phyloP scores from a whole-genome alignment of 1,140 invertebrate species.

The Hylaeus volcanicus region DNA sequence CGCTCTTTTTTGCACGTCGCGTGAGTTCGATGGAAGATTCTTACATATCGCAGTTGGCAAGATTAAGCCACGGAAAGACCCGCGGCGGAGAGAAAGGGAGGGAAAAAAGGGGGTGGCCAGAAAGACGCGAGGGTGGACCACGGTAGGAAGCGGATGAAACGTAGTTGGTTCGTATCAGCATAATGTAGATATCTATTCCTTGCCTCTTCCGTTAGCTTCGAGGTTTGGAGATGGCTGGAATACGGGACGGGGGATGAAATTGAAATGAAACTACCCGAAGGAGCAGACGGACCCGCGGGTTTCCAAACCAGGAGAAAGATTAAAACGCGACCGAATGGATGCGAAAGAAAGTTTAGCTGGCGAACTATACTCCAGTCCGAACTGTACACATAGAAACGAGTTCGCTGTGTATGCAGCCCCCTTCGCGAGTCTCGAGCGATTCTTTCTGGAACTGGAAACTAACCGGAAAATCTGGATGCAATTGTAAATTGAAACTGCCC shows the following conservation, averaged over 20 bases:
- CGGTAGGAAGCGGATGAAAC: conserved; percentile 56
- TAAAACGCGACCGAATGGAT: conserved; percentile 73
- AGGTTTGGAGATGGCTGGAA: conserved; percentile 52
- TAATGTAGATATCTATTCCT: conserved; percentile 76
- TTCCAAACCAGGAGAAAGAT: conserved; percentile 74
- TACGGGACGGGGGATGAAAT: conserved; percentile 63
- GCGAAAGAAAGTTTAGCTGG: conserved; percentile 71
- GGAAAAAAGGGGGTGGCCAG: not conserved
- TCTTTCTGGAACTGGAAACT: conserved; percentile 30
- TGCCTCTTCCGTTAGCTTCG: conserved; percentile 69
- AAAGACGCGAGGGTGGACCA: conserved; percentile 20
- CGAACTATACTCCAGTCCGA: conserved; percentile 61
- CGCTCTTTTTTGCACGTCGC: not conserved
- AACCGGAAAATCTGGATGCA: conserved; percentile 13
- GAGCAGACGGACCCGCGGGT: conserved; percentile 73
- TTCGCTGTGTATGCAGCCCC: conserved; percentile 53
- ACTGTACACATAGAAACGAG: conserved; percentile 55
- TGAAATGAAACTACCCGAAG: conserved; percentile 77
- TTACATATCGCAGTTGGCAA: conserved; percentile 23
- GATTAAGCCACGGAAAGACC: conserved; percentile 20
- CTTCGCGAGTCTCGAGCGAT: conserved; percentile 15
- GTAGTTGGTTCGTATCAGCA: conserved; percentile 75
- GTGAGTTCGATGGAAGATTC: not conserved
- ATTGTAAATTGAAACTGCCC: conserved; percentile 4
- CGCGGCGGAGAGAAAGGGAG: not conserved